Percentiles rank a stretch among this genome's conserved stretches.
Conservation (phyloP, 2,113 vertebrate species). For the Delphinus delphis region DNA sequence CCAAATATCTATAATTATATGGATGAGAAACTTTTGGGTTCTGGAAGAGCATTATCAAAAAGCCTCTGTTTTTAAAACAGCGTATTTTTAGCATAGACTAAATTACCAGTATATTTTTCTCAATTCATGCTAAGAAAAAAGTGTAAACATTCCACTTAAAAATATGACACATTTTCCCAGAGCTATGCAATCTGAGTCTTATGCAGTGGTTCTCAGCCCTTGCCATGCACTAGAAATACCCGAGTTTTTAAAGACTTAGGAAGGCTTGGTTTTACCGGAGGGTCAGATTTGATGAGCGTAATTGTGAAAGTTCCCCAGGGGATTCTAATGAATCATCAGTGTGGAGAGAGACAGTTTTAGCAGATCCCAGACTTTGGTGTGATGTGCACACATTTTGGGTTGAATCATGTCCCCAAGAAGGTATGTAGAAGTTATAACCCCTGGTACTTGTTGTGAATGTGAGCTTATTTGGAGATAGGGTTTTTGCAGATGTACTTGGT, state of each 20-base stretch:
- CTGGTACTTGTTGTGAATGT: background rate
- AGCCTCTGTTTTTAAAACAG: background rate
- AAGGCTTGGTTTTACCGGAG: no score
- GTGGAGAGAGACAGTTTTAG: background rate
- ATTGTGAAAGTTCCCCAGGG: background rate
- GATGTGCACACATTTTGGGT: background rate
- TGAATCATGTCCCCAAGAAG: background rate
- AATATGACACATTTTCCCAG: background rate
- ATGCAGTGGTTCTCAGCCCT: accelerated
- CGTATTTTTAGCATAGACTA: background rate
- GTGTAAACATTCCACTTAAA: background rate
- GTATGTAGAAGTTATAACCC: background rate
- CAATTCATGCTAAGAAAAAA: background rate
- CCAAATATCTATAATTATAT: background rate
- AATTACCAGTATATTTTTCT: background rate
- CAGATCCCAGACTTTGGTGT: background rate
- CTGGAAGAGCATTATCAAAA: background rate
- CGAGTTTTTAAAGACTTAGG: background rate
- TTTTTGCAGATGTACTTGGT: background rate
- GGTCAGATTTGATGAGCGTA: background rate
- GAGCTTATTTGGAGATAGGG: background rate
- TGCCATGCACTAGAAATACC: background rate
- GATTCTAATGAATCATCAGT: background rate
- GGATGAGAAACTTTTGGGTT: background rate
- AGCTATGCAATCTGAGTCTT: background rate